phyloP scores from a whole-genome alignment of 2,113 vertebrate species.

The Sceloporus tristichus region DNA sequence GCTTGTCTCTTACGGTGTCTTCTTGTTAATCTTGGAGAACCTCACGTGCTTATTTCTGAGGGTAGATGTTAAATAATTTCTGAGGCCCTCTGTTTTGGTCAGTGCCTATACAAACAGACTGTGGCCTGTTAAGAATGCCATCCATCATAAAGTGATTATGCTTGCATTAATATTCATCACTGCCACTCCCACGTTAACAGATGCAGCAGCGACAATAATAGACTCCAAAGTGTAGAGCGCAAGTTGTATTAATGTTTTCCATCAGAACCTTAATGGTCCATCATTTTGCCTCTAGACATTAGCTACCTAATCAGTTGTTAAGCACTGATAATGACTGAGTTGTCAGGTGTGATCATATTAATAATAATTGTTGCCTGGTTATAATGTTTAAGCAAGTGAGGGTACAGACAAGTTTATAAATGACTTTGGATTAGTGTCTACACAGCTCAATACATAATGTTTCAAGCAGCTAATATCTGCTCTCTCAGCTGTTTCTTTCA shows the following conservation, averaged over 20 bases:
- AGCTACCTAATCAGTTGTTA: conserved; percentile 66
- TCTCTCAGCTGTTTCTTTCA: conserved; percentile 38
- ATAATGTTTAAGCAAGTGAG: conserved; percentile 41
- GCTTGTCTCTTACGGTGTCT: not conserved
- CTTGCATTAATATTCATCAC: conserved; percentile 57
- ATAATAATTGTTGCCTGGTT: conserved; percentile 22
- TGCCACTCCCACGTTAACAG: conserved; percentile 22
- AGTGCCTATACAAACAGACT: conserved; percentile 39
- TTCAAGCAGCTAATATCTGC: conserved; percentile 13
- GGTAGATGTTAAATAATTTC: not conserved
- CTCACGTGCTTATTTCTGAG: not conserved
- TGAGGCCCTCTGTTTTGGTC: conserved; percentile 17
- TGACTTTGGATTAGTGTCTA: conserved; percentile 36
- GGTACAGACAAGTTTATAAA: conserved; percentile 28
- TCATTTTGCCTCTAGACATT: conserved; percentile 65
- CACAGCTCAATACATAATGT: conserved; percentile 32
- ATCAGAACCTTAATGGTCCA: conserved; percentile 69
- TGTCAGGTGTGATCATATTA: conserved; percentile 46
- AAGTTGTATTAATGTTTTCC: conserved; percentile 58
- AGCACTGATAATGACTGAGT: conserved; percentile 60
- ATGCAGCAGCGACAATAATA: conserved; percentile 45
- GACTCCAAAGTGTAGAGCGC: conserved; percentile 59
- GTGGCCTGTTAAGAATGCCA: conserved; percentile 59
- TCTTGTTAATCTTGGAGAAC: not conserved
- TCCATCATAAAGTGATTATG: conserved; percentile 51